phyloP scores from a whole-genome alignment of 2,888 invertebrate genomes.

The Pammene fasciana region DNA sequence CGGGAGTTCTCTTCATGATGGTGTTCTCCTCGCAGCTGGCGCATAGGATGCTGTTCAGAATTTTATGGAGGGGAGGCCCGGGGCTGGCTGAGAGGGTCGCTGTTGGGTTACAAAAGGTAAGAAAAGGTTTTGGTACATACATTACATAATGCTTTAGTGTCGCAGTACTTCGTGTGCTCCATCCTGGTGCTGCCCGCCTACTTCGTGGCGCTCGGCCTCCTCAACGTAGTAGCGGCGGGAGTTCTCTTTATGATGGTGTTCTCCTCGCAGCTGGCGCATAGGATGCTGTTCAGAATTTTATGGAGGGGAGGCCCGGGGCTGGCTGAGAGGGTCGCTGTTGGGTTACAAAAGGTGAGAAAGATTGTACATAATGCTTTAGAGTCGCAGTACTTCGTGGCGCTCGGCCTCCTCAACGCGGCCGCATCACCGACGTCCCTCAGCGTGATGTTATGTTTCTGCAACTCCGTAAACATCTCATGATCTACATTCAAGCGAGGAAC shows the following conservation, averaged over 20 bases:
- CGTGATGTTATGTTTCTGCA: too few species aligned
- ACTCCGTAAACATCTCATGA: too few species aligned
- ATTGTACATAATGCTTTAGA: too few species aligned
- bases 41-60: slow-evolving; percentile 85
- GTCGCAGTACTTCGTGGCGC: slow-evolving; percentile 85
- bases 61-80: slow-evolving; percentile 70
- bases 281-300: slow-evolving; percentile 82
- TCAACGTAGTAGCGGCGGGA: slow-evolving; percentile 80
- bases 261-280: slow-evolving; percentile 88
- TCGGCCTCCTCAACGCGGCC: slow-evolving; percentile 83
- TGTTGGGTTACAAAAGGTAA: slow-evolving; percentile 80
- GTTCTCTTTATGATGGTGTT: slow-evolving; percentile 84
- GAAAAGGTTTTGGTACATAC: too few species aligned
- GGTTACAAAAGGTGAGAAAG: slow-evolving; percentile 73
- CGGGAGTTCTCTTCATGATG: slow-evolving; percentile 81
- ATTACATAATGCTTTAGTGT: too few species aligned
- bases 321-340: slow-evolving; percentile 86
- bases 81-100: slow-evolving; percentile 85
- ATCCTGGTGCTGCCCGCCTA: slow-evolving; percentile 85
- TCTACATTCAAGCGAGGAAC: too few species aligned
- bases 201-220: slow-evolving; percentile 84
- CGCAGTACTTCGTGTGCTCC: slow-evolving; percentile 72
- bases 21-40: slow-evolving; percentile 88
- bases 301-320: slow-evolving; percentile 73
- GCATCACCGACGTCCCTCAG: too few species aligned